Percentiles rank a stretch among this genome's conserved stretches.
These are phyloP conservation scores for Pituophis catenifer DNA, from an alignment of 2,113 vertebrate genomes.

Conservation along the genomic window DNA sequence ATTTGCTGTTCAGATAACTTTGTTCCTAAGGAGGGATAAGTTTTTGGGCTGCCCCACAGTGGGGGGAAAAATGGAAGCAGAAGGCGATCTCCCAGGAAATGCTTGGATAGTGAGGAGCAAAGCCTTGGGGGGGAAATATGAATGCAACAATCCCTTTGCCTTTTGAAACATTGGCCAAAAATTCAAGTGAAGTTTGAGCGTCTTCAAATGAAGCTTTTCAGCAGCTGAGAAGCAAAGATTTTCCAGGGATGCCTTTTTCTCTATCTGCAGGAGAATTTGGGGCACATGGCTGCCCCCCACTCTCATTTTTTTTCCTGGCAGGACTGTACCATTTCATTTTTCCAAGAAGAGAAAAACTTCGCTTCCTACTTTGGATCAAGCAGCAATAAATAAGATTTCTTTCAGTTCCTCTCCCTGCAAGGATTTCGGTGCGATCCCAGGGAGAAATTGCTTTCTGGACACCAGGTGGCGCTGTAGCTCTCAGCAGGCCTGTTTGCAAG, in stretches of 20 bases:
- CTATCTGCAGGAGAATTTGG: neutral
- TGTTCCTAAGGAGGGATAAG: neutral
- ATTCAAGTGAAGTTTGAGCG: no score
- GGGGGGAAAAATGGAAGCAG: no score
- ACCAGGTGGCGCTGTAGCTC: slow-evolving; percentile 63
- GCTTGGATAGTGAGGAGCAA: neutral
- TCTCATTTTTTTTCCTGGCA: neutral
- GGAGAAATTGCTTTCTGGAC: slow-evolving; percentile 26
- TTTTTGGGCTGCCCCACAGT: neutral
- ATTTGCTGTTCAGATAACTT: neutral
- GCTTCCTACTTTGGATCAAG: neutral
- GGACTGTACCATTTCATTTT: neutral
- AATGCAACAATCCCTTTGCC: neutral
- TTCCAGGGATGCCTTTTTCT: neutral
- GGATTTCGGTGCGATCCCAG: no score
- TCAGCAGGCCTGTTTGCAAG: neutral
- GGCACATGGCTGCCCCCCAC: no score
- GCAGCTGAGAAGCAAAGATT: neutral
- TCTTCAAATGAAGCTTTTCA: neutral
- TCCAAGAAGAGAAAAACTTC: neutral
- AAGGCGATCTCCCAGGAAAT: neutral
- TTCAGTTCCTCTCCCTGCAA: no score
- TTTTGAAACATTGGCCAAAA: neutral
- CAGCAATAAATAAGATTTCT: neutral
- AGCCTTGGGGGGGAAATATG: neutral